A percentile compares a stretch with the other conserved stretches of the same genome.
These are phyloP conservation scores for Brachypalpus laphriformis DNA, from an alignment of 2,888 invertebrate species.

Conservation along the genomic window DNA sequence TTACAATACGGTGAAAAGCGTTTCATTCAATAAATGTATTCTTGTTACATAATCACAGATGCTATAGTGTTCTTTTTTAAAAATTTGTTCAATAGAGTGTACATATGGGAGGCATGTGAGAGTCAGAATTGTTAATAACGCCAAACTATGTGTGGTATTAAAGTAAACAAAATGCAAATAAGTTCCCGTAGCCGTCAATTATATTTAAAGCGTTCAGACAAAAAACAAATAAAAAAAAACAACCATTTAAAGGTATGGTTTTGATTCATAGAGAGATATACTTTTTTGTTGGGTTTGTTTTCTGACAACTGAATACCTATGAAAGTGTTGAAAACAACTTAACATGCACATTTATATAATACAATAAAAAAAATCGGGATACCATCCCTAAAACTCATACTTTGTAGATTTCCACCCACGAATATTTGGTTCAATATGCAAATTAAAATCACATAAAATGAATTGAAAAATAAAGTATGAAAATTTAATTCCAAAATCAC, in stretches of 20 bases:
- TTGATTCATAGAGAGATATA: slow-evolving; percentile 7
- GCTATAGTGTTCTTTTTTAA: slow-evolving; percentile 11
- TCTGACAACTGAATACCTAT: slow-evolving; percentile 29
- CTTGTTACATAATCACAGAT: slow-evolving; percentile 45
- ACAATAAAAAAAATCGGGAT: slow-evolving; percentile 39
- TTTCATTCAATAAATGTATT: slow-evolving; percentile 31
- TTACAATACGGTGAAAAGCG: slow-evolving; percentile 41
- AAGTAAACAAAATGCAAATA: slow-evolving; percentile 48
- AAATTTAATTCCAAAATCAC: slow-evolving; percentile 53
- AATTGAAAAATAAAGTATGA: slow-evolving; percentile 14
- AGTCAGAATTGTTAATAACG: slow-evolving; percentile 65
- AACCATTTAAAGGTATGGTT: background rate
- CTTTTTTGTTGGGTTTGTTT: background rate
- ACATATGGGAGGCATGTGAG: slow-evolving; percentile 58
- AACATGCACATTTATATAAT: slow-evolving; percentile 64
- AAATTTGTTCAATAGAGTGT: slow-evolving; percentile 39
- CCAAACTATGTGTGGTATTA: slow-evolving; percentile 55
- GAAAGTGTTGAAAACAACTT: slow-evolving; percentile 50
- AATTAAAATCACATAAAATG: slow-evolving; percentile 39
- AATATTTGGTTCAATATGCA: slow-evolving; percentile 32
- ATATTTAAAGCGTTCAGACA: slow-evolving; percentile 50
- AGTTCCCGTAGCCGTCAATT: slow-evolving; percentile 50
- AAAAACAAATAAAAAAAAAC: slow-evolving; percentile 23
- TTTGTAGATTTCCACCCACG: slow-evolving; percentile 46
- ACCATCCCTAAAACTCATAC: slow-evolving; percentile 24